phyloP scores from a whole-genome alignment of 2,797 vertebrate genomes.

The Cyprinodon diabolis region DNA sequence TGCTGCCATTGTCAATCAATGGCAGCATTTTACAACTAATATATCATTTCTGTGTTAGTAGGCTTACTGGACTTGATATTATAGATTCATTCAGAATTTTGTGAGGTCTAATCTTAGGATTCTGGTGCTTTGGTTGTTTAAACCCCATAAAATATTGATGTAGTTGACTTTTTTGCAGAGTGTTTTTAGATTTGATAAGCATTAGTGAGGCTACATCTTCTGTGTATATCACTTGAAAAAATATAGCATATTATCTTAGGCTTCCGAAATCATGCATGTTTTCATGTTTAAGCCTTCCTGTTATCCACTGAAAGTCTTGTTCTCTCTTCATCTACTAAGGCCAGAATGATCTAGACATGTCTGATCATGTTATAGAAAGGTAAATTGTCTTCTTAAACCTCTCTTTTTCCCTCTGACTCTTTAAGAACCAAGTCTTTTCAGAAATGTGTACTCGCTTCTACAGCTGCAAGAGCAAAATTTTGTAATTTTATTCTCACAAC shows the following conservation, averaged over 20 bases:
- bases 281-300: background rate
- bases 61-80: background rate
- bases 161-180: background rate
- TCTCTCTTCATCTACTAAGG: background rate
- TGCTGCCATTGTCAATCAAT: too few relatives aligned
- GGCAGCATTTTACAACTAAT: background rate
- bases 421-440: background rate
- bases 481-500: too few relatives aligned
- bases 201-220: background rate
- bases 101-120: background rate
- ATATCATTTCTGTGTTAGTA: background rate
- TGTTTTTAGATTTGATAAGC: background rate
- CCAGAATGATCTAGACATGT: background rate
- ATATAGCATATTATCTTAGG: background rate
- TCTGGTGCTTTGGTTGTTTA: background rate
- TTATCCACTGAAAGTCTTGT: background rate
- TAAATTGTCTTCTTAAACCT: background rate
- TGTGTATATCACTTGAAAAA: background rate
- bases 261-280: background rate
- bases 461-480: background rate
- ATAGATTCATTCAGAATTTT: background rate
- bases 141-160: background rate
- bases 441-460: background rate
- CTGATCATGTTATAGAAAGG: background rate
- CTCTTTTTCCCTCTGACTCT: background rate